Conservation (phyloP, 92 coral and sea anemone species). For the Epizoanthus rinbou region DNA sequence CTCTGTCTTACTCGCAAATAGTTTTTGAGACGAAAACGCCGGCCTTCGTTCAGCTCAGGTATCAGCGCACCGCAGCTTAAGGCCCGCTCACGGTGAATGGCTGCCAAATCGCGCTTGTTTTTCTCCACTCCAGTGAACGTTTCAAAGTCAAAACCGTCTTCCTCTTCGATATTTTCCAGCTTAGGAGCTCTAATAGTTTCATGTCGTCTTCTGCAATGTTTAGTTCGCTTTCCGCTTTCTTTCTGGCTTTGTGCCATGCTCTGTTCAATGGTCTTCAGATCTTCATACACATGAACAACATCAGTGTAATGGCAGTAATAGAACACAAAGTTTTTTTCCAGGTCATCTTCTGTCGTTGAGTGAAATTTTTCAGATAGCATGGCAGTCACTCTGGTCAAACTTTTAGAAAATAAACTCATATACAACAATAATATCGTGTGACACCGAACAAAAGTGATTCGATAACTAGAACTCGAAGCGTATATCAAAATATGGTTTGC, state of each 20-base stretch:
- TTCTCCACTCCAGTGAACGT: constrained; percentile 1
- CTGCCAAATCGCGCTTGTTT: constrained; percentile 16
- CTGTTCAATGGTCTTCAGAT: constrained; percentile 38
- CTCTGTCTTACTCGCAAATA: constrained; percentile 20
- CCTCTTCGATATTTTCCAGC: constrained; percentile 30
- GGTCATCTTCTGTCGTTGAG: not conserved
- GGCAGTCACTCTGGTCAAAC: not conserved
- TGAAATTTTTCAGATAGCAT: constrained; percentile 7
- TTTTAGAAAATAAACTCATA: not conserved
- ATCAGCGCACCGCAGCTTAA: constrained; percentile 30
- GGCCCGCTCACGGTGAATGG: constrained; percentile 37
- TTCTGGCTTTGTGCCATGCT: constrained; percentile 38
- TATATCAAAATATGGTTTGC: not conserved
- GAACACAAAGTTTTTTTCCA: constrained; percentile 5
- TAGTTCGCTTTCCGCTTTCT: constrained; percentile 19
- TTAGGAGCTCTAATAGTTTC: constrained; percentile 22
- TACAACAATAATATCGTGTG: not conserved
- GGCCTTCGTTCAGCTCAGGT: constrained; percentile 31
- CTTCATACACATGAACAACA: constrained; percentile 35
- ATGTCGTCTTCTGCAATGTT: constrained; percentile 27
- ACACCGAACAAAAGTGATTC: not conserved
- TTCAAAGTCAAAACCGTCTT: constrained; percentile 11
- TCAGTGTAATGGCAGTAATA: constrained; percentile 4
- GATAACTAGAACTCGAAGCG: not conserved
- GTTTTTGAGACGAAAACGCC: constrained; percentile 41